These are phyloP conservation scores for Sinodicranocentrus sp. DNA, from an alignment of 2,888 invertebrate species.

Conservation along the genomic window DNA sequence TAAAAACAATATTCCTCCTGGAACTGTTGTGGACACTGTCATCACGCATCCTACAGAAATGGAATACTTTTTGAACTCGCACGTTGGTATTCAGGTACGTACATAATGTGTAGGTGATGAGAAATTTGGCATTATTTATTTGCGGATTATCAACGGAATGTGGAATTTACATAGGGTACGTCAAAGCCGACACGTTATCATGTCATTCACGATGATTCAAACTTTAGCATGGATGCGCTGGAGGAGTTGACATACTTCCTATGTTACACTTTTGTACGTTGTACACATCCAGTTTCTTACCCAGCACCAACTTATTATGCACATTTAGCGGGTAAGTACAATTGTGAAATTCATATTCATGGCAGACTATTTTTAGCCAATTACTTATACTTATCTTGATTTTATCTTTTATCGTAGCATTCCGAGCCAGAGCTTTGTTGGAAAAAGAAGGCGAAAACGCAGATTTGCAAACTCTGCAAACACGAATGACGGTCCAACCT, in stretches of 20 bases:
- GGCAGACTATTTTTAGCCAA: no score
- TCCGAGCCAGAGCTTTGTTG: conserved; percentile 38
- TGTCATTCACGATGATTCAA: conserved; percentile 88
- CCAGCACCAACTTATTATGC: conserved; percentile 60
- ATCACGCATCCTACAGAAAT: conserved; percentile 80
- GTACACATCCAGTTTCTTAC: conserved; percentile 82
- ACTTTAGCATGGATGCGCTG: conserved; percentile 85
- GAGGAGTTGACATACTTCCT: conserved; percentile 89
- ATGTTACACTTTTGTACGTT: conserved; percentile 91
- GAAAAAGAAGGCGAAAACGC: conserved; percentile 61
- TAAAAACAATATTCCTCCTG: conserved; percentile 80
- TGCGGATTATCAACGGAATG: conserved; percentile 56
- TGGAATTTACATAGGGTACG: conserved; percentile 77
- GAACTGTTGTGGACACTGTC: conserved; percentile 80
- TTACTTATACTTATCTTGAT: no score
- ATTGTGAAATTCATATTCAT: no score
- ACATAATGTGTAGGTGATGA: background rate
- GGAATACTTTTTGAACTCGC: conserved; percentile 80
- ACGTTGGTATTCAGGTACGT: conserved; percentile 80
- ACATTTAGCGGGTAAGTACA: no score
- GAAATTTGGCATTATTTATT: background rate
- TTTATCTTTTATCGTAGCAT: no score
- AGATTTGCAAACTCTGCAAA: conserved; percentile 2
- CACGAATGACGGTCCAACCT: conserved; percentile 22
- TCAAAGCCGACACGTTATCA: conserved; percentile 82